A percentile compares a stretch with the other conserved stretches of the same genome.
Evolutionary conservation across 2,113 vertebrate genomes (phyloP).

Genomic region (Gambusia holbrooki): DNA sequence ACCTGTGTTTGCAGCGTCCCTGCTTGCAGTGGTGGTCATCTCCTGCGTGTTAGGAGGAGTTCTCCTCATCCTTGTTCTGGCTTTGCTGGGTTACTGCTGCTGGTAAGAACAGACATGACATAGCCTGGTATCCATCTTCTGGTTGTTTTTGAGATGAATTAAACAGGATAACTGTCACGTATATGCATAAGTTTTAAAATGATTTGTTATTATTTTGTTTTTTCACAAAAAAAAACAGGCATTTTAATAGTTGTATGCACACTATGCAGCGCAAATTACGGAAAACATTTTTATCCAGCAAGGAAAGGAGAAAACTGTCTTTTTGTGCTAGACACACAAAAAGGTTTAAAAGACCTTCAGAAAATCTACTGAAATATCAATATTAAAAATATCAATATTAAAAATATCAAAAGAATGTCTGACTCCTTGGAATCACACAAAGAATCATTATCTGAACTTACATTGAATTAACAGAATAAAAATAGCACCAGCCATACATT

Average conservation of each 20-base stretch:
- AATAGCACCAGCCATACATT: no score
- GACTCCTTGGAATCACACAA: neutral
- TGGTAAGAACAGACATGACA: constrained; percentile 57
- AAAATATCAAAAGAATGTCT: neutral
- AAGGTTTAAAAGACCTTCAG: neutral
- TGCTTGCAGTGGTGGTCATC: constrained; percentile 79
- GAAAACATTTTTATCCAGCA: neutral
- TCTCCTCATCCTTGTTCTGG: constrained; percentile 72
- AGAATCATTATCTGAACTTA: neutral
- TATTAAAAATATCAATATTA: neutral
- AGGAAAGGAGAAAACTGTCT: neutral
- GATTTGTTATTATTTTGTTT: neutral
- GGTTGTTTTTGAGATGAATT: neutral
- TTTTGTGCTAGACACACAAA: neutral
- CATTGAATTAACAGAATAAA: neutral
- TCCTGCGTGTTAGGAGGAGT: constrained; percentile 77
- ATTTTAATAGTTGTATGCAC: no score
- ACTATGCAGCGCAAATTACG: no score
- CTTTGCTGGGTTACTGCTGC: constrained; percentile 59
- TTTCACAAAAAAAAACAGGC: neutral
- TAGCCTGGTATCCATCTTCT: neutral
- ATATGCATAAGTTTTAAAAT: neutral
- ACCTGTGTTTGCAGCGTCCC: constrained; percentile 62
- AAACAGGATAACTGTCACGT: neutral
- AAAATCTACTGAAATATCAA: neutral